These are phyloP conservation scores for Artibeus lituratus DNA, from an alignment of 2,797 vertebrate genomes.

Conservation along the genomic window DNA sequence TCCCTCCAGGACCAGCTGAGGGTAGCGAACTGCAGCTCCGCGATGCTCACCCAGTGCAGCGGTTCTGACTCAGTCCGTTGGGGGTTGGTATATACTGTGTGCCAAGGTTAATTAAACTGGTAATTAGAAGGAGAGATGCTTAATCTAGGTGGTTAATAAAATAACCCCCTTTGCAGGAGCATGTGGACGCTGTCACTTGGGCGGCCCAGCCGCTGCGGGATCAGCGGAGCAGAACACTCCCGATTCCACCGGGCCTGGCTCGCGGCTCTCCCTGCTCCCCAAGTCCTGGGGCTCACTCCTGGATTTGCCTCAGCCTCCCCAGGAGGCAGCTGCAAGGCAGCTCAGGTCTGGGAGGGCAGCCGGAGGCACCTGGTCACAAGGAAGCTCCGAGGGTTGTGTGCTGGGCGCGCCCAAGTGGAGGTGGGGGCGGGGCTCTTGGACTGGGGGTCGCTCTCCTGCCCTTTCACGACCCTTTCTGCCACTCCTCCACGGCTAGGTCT, in stretches of 20 bases:
- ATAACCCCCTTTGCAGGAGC: constrained; percentile 61
- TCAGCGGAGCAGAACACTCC: not conserved
- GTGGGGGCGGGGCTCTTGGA: not conserved
- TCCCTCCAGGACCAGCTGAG: not conserved
- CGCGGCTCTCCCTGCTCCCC: not conserved
- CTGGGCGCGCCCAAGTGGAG: not conserved
- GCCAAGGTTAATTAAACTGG: constrained; percentile 83
- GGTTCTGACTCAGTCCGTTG: constrained; percentile 72
- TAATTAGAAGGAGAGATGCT: constrained; percentile 80
- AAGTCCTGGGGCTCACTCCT: not conserved
- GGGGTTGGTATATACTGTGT: constrained; percentile 72
- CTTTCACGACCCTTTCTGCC: not conserved
- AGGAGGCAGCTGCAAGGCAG: not conserved
- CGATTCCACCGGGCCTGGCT: not conserved
- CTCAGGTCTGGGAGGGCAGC: not conserved
- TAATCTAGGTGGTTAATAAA: constrained; percentile 81
- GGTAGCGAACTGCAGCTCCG: constrained; percentile 19
- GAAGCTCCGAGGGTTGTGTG: not conserved
- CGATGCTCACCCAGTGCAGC: constrained; percentile 37
- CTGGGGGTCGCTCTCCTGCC: not conserved
- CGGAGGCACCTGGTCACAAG: not conserved
- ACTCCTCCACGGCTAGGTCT: not conserved
- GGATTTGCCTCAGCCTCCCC: not conserved
- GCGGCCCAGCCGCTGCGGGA: not conserved
- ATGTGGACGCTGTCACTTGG: not conserved